phyloP scores from a whole-genome alignment of 2,888 invertebrate genomes.

The Orgyia antiqua region DNA sequence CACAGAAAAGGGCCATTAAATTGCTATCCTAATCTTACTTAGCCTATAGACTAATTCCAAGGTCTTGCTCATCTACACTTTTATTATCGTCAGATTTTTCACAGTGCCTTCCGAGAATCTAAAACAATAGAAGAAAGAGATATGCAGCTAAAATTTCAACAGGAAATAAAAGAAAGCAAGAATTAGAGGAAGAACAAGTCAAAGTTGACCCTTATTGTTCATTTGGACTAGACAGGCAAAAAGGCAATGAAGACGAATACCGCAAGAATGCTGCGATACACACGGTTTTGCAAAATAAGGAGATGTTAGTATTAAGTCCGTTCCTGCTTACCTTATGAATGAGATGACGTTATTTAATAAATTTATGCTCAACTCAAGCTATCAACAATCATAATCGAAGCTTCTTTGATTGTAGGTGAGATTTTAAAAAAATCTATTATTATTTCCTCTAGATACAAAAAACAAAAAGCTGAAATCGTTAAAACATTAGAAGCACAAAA shows the following conservation, averaged over 20 bases:
- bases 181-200: slow-evolving; percentile 16
- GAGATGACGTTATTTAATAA: too few relatives aligned
- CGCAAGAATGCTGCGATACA: slow-evolving; percentile 23
- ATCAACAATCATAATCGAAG: too few relatives aligned
- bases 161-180: slow-evolving; percentile 28
- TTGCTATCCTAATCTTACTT: too few relatives aligned
- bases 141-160: slow-evolving; percentile 40
- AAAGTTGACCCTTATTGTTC: slow-evolving; percentile 20
- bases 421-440: too few relatives aligned
- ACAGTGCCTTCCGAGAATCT: slow-evolving; percentile 45
- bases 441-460: slow-evolving; percentile 25
- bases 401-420: too few relatives aligned
- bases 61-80: too few relatives aligned
- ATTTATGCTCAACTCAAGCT: too few relatives aligned
- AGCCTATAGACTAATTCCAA: too few relatives aligned
- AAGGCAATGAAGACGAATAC: slow-evolving; percentile 7
- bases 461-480: slow-evolving; percentile 19
- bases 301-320: slow-evolving; percentile 37
- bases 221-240: slow-evolving; percentile 26
- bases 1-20: too few relatives aligned
- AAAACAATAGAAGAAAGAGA: slow-evolving; percentile 47
- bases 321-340: too few relatives aligned
- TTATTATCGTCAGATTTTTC: too few relatives aligned
- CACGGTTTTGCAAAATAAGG: slow-evolving; percentile 34
- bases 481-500: slow-evolving; percentile 23